A percentile compares a stretch with the other conserved stretches of the same genome.
Conservation (phyloP, 2,113 vertebrate species). For the Rhea pennata region DNA sequence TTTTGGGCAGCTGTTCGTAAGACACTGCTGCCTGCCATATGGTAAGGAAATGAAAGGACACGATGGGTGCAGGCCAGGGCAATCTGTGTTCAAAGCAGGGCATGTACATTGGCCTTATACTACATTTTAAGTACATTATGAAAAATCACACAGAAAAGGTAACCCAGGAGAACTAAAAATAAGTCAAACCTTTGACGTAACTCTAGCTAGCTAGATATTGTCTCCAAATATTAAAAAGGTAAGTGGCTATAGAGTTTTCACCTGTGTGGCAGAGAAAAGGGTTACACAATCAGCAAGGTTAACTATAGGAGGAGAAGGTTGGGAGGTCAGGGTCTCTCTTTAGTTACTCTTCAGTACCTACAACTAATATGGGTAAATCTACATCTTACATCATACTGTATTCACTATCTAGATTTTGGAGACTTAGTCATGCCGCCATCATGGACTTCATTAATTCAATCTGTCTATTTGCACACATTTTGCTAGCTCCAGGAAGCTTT, state of each 20-base stretch:
- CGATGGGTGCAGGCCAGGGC: not conserved
- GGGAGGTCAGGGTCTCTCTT: not conserved
- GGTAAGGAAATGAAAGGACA: not conserved
- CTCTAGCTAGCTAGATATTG: not conserved
- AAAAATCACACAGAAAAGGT: not conserved
- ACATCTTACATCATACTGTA: not conserved
- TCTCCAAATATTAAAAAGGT: not conserved
- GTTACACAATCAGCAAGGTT: not conserved
- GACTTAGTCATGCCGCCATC: not conserved
- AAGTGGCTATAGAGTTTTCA: not conserved
- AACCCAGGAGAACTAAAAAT: not conserved
- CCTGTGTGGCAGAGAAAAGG: not conserved
- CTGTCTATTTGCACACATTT: not conserved
- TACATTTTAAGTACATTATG: not conserved
- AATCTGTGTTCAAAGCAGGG: not conserved
- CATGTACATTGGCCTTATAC: not conserved
- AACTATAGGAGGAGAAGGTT: not conserved
- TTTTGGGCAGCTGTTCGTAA: not conserved
- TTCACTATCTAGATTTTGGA: not conserved
- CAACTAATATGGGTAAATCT: not conserved
- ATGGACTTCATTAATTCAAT: not conserved
- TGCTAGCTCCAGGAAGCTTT: not conserved
- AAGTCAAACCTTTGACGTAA: not conserved
- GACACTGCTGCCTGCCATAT: not conserved
- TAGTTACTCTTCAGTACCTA: not conserved